Conservation (phyloP, 2,797 vertebrate genomes). For the Crenichthys baileyi region DNA sequence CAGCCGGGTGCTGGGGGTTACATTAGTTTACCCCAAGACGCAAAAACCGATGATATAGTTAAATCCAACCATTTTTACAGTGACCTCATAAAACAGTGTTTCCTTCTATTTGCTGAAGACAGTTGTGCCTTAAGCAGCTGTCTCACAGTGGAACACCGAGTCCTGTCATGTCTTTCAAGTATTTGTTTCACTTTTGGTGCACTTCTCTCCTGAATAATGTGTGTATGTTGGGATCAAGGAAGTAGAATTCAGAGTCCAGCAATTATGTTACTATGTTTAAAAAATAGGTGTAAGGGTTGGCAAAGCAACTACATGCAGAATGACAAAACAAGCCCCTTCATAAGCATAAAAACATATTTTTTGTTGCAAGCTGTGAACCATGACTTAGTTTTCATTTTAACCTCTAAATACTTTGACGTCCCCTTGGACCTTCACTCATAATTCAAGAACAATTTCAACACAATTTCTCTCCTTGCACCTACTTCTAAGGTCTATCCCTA, state of each 20-base stretch:
- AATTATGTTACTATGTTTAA: background rate
- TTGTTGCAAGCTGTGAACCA: background rate
- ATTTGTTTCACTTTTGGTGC: background rate
- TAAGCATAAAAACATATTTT: background rate
- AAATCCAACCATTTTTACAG: too few species aligned
- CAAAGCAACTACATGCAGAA: background rate
- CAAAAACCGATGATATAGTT: background rate
- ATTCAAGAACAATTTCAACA: background rate
- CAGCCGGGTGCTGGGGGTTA: background rate
- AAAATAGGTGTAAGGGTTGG: background rate
- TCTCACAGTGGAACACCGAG: too few species aligned
- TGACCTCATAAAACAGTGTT: background rate
- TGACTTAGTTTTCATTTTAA: background rate
- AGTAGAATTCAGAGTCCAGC: background rate
- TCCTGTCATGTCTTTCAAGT: background rate
- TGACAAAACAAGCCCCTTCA: background rate
- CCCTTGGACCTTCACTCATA: background rate
- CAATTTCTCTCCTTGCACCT: background rate
- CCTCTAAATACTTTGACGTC: background rate
- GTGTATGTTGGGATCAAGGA: background rate
- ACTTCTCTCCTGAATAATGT: background rate
- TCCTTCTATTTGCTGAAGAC: background rate
- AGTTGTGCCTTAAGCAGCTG: background rate
- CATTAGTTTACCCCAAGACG: background rate
- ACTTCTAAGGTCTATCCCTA: background rate